Percentiles rank a stretch among this genome's conserved stretches.
Evolutionary conservation across 2,113 vertebrate genomes (phyloP).

Genomic region (Corythornis madagascariensis): DNA sequence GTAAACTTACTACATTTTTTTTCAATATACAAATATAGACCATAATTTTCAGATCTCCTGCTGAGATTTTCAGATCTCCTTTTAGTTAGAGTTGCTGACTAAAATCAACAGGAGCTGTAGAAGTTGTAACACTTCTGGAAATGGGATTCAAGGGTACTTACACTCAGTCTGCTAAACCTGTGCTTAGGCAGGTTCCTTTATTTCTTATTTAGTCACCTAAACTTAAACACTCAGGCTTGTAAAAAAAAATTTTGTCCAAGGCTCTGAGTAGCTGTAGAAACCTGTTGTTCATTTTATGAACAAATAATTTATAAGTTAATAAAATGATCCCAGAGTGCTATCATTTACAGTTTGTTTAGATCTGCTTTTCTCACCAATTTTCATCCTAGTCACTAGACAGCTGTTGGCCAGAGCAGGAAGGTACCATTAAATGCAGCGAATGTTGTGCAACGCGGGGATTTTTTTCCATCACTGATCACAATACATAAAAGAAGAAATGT

Average conservation of each 20-base stretch:
- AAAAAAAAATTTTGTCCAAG: not conserved
- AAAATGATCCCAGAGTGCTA: not conserved
- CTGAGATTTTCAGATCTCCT: not conserved
- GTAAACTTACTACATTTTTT: not conserved
- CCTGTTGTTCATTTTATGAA: not conserved
- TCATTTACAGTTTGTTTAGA: not conserved
- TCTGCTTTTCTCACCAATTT: not conserved
- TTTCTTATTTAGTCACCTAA: not conserved
- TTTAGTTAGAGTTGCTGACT: not conserved
- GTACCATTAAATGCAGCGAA: not conserved
- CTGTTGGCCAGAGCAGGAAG: not conserved
- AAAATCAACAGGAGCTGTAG: not conserved
- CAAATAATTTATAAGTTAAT: not conserved
- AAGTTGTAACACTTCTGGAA: not conserved
- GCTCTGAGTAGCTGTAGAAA: not conserved
- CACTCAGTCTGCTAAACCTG: not conserved
- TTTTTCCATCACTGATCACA: not conserved
- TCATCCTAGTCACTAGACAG: not conserved
- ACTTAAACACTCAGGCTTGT: not conserved
- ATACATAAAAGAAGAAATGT: not conserved
- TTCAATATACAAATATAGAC: not conserved
- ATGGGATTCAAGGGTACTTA: not conserved
- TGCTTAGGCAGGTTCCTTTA: not conserved
- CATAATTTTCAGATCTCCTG: conserved; percentile 1
- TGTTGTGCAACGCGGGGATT: not conserved